Conservation (phyloP, 2,888 invertebrate genomes). For the Spatulosminthurus flaviceps region DNA sequence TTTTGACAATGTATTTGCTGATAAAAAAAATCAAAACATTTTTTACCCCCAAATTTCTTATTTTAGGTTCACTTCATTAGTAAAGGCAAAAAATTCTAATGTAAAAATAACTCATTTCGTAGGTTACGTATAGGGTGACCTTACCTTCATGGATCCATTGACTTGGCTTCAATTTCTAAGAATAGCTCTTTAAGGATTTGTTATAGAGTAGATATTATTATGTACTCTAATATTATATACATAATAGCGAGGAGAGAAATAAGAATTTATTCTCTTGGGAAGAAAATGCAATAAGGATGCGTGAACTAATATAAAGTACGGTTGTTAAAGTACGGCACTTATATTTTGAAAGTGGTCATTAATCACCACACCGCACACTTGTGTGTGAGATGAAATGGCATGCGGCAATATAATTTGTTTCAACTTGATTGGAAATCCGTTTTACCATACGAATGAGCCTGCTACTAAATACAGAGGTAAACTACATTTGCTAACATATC, state of each 20-base stretch:
- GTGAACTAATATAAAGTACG: neutral
- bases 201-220: too few species aligned
- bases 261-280: neutral
- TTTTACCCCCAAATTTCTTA: too few species aligned
- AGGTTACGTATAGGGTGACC: too few species aligned
- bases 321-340: too few species aligned
- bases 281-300: neutral
- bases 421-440: slow-evolving; percentile 27
- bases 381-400: slow-evolving; percentile 20
- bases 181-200: too few species aligned
- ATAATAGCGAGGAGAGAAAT: neutral
- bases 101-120: neutral
- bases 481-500: neutral
- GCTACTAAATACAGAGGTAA: neutral
- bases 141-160: too few species aligned
- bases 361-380: slow-evolving; percentile 18
- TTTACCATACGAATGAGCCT: neutral
- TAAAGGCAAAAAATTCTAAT: neutral
- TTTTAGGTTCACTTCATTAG: neutral
- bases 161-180: too few species aligned
- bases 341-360: slow-evolving; percentile 19
- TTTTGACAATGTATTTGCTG: neutral
- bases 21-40: neutral
- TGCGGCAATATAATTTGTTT: slow-evolving; percentile 29
- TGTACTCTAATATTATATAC: too few species aligned